phyloP scores from a whole-genome alignment of 2,797 vertebrate species.

The Kryptopterus vitreolus region DNA sequence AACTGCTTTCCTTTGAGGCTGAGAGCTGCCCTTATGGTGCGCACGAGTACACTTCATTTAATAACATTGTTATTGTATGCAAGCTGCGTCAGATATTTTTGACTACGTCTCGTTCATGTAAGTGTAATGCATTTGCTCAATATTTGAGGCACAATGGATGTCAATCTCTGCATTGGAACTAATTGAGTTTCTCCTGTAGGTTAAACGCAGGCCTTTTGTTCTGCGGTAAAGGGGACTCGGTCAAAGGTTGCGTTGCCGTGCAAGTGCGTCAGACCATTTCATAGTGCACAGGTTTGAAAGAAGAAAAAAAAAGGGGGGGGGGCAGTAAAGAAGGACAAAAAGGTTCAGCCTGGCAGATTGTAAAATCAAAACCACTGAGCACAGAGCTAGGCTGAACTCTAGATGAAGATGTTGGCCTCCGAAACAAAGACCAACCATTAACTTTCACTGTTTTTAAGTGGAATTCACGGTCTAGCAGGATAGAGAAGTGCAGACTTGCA shows the following conservation, averaged over 20 bases:
- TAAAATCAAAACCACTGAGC: too few species aligned
- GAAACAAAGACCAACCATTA: too few species aligned
- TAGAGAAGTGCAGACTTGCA: too few species aligned
- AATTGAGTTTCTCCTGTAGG: background rate
- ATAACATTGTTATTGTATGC: conserved; percentile 45
- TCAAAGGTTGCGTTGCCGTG: background rate
- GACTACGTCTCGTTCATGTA: background rate
- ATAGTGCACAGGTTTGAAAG: too few species aligned
- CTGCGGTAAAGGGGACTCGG: background rate
- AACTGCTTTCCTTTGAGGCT: background rate
- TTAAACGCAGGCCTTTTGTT: background rate
- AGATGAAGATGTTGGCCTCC: too few species aligned
- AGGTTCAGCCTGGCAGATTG: too few species aligned
- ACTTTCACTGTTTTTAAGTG: too few species aligned
- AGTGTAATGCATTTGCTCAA: conserved; percentile 1
- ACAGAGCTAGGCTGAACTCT: too few species aligned
- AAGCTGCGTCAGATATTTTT: conserved; percentile 25
- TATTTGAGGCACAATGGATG: conserved; percentile 24
- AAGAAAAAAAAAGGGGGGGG: too few species aligned
- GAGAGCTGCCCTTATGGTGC: background rate
- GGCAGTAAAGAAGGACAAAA: too few species aligned
- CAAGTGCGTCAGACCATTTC: too few species aligned
- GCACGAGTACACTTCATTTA: background rate
- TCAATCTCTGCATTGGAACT: conserved; percentile 12
- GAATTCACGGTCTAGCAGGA: too few species aligned